Conservation (phyloP, 2,888 invertebrate species). For the Ormyrus nitidulus region DNA sequence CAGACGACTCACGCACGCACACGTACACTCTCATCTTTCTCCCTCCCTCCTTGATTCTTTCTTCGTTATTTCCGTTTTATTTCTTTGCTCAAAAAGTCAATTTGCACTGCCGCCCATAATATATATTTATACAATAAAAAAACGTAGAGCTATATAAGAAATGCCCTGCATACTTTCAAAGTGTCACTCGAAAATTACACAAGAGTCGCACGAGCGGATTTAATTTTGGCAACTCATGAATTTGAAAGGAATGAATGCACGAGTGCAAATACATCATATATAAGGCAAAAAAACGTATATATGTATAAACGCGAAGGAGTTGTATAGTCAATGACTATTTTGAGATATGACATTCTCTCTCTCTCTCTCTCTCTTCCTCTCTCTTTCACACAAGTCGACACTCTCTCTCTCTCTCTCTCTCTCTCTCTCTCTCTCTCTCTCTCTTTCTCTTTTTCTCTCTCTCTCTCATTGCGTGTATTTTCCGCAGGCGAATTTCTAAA, state of each 20-base stretch:
- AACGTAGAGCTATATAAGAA: background rate
- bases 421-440: slow-evolving; percentile 17
- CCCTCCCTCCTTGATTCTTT: background rate
- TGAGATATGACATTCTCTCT: slow-evolving; percentile 41
- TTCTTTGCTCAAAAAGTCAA: background rate
- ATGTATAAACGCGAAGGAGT: slow-evolving; percentile 18
- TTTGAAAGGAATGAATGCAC: slow-evolving; percentile 67
- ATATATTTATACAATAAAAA: slow-evolving; percentile 13
- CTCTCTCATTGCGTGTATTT: background rate
- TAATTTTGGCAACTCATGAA: slow-evolving; percentile 48
- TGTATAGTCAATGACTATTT: slow-evolving; percentile 48
- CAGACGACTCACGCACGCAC: slow-evolving; percentile 44
- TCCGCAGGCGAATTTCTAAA: slow-evolving; percentile 4
- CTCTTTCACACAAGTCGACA: slow-evolving; percentile 6
- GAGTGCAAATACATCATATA: slow-evolving; percentile 57
- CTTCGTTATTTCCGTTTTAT: background rate
- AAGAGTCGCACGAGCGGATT: slow-evolving; percentile 26
- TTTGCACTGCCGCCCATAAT: slow-evolving; percentile 25
- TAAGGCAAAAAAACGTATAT: slow-evolving; percentile 56
- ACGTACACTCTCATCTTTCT: slow-evolving; percentile 20
- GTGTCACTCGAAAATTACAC: slow-evolving; percentile 27
- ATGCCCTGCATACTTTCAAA: slow-evolving; percentile 15
- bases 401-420: slow-evolving; percentile 1
- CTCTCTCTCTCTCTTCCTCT: slow-evolving; percentile 1
- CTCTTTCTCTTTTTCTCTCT: too few relatives aligned